Evolutionary conservation across 1,140 invertebrate genomes (phyloP), one percentile per base, ranked within the genome.

Genomic region (Gryllus bimaculatus): DNA sequence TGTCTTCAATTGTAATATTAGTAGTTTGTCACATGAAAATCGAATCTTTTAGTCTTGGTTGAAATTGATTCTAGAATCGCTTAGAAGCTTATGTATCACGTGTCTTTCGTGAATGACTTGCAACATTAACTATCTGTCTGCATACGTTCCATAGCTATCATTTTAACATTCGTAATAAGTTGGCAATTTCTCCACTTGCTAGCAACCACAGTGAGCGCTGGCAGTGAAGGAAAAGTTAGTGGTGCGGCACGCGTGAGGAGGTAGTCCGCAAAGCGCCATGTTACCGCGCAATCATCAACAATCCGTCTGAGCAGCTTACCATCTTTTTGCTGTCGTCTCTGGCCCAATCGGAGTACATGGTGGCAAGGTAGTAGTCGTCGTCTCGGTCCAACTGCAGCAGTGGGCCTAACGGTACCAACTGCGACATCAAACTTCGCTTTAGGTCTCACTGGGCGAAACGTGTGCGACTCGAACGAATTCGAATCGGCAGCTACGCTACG

Each of bases 281-380:
- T 10, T 75, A 39, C 8, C 74, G 74, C 74, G 13, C 13, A n/a
- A n/a, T 75, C 26, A 39, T 75, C 20, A 13, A 20, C 20, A 13
- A 20, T 3, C 26, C 10, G 74, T 75, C 8, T 1, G 10, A 15
- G 26, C 3, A 21, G 26, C 74, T 48, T 54, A 77, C 76, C 76
- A 77, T 77, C 47, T 77, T 77, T 48, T 77, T 77, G 7, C n/a
- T 77, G 47, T 47, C 48, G 76, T 77, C 76, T n/a, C 76, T 18
- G 15, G 18, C 47, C 47, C 13, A 77, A 48, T 77, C 76, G 13
- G 76, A 77, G 76, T 77, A 77, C 76, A 77, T 77, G 47, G 47
- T 77, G 39, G 47, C 76, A 47, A 39, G 21, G 20, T 20, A n/a
- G n/a, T 48, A 20, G n/a, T 77, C 76, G n/a, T 77, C 76, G 47